These are phyloP conservation scores for Athalia circularis DNA, from an alignment of 2,888 invertebrate genomes.

Conservation along the genomic window DNA sequence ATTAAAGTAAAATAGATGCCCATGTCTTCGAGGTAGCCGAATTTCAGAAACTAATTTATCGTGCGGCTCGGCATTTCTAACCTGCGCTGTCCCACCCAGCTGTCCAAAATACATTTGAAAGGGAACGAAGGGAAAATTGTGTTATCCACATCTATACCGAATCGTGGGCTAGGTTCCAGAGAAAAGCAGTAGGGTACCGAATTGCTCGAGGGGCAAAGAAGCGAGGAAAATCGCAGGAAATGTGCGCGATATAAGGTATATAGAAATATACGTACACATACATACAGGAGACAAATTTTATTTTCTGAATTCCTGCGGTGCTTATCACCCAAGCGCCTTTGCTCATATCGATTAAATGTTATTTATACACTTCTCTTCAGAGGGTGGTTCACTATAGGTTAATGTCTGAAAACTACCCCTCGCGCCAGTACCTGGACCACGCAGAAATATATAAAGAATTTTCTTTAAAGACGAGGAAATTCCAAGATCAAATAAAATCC, in stretches of 20 bases:
- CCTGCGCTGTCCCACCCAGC: slow-evolving; percentile 3
- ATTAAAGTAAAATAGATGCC: slow-evolving; percentile 12
- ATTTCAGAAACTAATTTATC: slow-evolving; percentile 28
- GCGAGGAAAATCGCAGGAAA: background rate
- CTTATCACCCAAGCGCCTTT: background rate
- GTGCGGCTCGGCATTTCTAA: slow-evolving; percentile 2
- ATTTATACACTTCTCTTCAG: slow-evolving; percentile 19
- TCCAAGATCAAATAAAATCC: too few relatives aligned
- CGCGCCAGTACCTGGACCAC: background rate
- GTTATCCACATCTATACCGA: slow-evolving; percentile 3
- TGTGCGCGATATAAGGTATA: background rate
- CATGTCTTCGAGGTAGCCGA: background rate
- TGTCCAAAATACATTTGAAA: slow-evolving; percentile 22
- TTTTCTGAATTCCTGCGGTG: slow-evolving; percentile 19
- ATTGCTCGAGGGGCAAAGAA: background rate
- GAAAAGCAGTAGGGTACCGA: background rate
- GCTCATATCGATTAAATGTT: slow-evolving; percentile 29
- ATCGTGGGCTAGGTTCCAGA: slow-evolving; percentile 2
- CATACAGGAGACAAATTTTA: slow-evolving; percentile 9
- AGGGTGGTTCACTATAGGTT: background rate
- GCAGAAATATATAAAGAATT: background rate
- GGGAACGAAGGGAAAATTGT: background rate
- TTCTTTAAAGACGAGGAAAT: background rate
- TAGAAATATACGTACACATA: background rate
- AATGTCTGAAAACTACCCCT: slow-evolving; percentile 2